These are phyloP conservation scores for Ostrea denselamellosa DNA, from an alignment of 1,140 invertebrate genomes.

Conservation along the genomic window DNA sequence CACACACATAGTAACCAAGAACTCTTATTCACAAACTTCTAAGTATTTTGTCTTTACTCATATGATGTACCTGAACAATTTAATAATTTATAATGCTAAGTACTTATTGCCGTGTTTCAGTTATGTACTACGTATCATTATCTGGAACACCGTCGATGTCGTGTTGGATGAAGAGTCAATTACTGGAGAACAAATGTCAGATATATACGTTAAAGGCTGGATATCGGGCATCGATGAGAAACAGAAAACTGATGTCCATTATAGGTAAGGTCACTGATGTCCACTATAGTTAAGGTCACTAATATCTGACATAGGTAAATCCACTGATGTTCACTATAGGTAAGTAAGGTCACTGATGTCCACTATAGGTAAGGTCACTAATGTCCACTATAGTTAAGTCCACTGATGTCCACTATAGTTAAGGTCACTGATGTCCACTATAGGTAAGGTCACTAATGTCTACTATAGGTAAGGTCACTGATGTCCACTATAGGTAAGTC, in stretches of 20 bases:
- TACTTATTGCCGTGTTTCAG: conserved; percentile 47
- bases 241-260: conserved; percentile 81
- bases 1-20: too few species aligned
- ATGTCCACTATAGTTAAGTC: conserved; percentile 80
- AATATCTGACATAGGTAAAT: too few species aligned
- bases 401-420: too few species aligned
- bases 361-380: too few species aligned
- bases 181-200: conserved; percentile 80
- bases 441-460: conserved; percentile 66
- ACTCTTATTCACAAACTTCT: too few species aligned
- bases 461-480: too few species aligned
- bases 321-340: conserved; percentile 81
- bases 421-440: conserved; percentile 82
- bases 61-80: too few species aligned
- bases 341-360: conserved; percentile 46
- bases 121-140: conserved; percentile 77
- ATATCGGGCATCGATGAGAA: conserved; percentile 79
- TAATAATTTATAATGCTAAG: neutral
- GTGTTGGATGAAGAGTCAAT: conserved; percentile 80
- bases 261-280: conserved; percentile 71
- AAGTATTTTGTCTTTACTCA: too few species aligned
- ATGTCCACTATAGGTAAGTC: conserved; percentile 80
- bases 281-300: conserved; percentile 76
- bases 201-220: conserved; percentile 81
- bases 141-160: conserved; percentile 81